A percentile compares a stretch with the other conserved stretches of the same genome.
These are phyloP conservation scores for Gallinago media DNA, from an alignment of 2,113 vertebrate genomes.

Conservation along the genomic window DNA sequence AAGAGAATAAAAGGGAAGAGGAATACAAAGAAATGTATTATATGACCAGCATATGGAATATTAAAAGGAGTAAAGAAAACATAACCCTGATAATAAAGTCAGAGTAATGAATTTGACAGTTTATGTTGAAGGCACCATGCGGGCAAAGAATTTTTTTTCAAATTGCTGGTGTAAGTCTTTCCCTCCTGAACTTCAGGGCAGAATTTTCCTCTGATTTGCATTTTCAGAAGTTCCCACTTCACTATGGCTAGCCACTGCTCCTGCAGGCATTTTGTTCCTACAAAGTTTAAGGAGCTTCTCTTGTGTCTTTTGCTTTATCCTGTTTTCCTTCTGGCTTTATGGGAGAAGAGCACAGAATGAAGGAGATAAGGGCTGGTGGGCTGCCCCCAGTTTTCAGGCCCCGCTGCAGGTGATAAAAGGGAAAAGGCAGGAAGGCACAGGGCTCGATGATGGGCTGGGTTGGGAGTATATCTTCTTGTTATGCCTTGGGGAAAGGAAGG, in stretches of 20 bases:
- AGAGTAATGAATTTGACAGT: conserved; percentile 61
- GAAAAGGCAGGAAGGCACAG: neutral
- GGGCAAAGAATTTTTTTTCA: neutral
- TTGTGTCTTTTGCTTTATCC: neutral
- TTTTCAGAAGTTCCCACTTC: neutral
- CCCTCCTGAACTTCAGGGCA: conserved; percentile 40
- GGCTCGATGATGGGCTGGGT: too few species aligned
- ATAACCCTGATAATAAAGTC: conserved; percentile 68
- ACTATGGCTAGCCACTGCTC: neutral
- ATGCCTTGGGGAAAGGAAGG: neutral
- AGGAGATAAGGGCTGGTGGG: neutral
- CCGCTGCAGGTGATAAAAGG: neutral
- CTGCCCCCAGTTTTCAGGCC: neutral
- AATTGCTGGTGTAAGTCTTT: conserved; percentile 45
- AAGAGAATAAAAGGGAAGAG: conserved; percentile 66
- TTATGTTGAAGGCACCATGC: conserved; percentile 62
- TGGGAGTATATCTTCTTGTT: neutral
- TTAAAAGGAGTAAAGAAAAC: conserved; percentile 73
- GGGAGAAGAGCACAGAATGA: neutral
- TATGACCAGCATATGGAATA: conserved; percentile 76
- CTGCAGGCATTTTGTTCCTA: neutral
- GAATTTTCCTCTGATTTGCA: neutral
- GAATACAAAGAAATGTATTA: conserved; percentile 74
- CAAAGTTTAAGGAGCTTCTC: neutral
- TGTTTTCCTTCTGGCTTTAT: neutral